Percentiles rank a stretch among this genome's conserved stretches.
phyloP scores from a whole-genome alignment of 1,140 invertebrate genomes.

The Helicoverpa zea region DNA sequence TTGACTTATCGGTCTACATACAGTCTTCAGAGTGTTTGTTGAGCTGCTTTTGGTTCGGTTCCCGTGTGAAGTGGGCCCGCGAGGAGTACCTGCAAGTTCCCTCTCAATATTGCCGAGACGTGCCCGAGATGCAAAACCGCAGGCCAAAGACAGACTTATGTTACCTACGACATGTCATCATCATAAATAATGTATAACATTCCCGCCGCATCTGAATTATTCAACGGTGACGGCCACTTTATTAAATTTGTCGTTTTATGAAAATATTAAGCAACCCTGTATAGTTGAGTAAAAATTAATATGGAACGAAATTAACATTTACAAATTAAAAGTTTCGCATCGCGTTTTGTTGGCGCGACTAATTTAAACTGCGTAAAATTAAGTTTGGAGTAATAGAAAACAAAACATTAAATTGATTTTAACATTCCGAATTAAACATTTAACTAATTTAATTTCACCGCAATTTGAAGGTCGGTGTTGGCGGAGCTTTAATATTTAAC shows the following conservation, averaged over 20 bases:
- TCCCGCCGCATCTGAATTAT: conserved; percentile 76
- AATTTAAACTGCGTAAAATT: conserved; percentile 43
- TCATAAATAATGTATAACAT: conserved; percentile 83
- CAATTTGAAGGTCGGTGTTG: background rate
- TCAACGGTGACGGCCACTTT: conserved; percentile 81
- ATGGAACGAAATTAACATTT: conserved; percentile 58
- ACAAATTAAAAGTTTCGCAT: conserved; percentile 46
- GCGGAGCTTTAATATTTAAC: background rate
- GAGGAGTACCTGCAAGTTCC: conserved; percentile 55
- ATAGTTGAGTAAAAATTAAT: conserved; percentile 72
- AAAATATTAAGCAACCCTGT: conserved; percentile 72
- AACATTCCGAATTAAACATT: conserved; percentile 1
- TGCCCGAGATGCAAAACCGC: conserved; percentile 82
- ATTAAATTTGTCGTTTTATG: conserved; percentile 85
- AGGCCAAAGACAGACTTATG: conserved; percentile 75
- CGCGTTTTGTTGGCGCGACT: conserved; percentile 31
- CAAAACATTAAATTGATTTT: conserved; percentile 38
- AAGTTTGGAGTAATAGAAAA: conserved; percentile 42
- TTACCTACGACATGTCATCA: conserved; percentile 81
- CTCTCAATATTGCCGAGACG: conserved; percentile 75
- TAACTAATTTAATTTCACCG: conserved; percentile 5
- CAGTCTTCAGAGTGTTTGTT: conserved; percentile 28
- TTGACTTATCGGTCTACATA: background rate
- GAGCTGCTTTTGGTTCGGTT: conserved; percentile 16
- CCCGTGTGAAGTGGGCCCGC: conserved; percentile 35